phyloP scores from a whole-genome alignment of 2,888 invertebrate species.

The Sycophila texana region DNA sequence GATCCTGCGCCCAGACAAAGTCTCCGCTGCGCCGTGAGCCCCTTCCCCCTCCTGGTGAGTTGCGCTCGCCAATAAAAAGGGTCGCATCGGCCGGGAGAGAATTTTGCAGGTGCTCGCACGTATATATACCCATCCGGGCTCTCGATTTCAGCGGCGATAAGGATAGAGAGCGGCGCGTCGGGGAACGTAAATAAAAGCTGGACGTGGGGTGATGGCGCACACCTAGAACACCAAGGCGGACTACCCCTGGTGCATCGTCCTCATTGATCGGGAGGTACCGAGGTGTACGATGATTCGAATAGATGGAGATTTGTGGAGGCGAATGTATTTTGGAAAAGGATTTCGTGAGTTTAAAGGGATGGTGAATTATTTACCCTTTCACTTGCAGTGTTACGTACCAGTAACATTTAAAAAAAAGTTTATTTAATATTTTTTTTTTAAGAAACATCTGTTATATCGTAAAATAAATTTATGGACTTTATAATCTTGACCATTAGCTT shows the following conservation, averaged over 20 bases:
- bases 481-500: no score
- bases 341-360: background rate
- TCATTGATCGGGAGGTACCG: background rate
- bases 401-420: no score
- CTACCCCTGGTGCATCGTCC: no score
- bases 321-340: background rate
- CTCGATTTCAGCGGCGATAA: constrained; percentile 46
- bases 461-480: no score
- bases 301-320: background rate
- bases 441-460: no score
- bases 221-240: background rate
- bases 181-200: constrained; percentile 46
- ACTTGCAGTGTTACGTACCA: background rate
- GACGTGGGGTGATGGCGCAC: background rate
- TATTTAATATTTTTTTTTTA: no score
- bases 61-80: no score
- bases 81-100: background rate
- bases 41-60: background rate
- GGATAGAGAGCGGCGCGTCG: constrained; percentile 9
- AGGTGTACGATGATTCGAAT: background rate
- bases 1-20: constrained; percentile 32
- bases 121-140: background rate
- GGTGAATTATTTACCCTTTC: background rate
- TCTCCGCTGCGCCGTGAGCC: constrained; percentile 4
- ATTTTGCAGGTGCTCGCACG: constrained; percentile 47